These are phyloP conservation scores for Rhyacichthys aspro DNA, from an alignment of 2,797 vertebrate species.

Conservation along the genomic window DNA sequence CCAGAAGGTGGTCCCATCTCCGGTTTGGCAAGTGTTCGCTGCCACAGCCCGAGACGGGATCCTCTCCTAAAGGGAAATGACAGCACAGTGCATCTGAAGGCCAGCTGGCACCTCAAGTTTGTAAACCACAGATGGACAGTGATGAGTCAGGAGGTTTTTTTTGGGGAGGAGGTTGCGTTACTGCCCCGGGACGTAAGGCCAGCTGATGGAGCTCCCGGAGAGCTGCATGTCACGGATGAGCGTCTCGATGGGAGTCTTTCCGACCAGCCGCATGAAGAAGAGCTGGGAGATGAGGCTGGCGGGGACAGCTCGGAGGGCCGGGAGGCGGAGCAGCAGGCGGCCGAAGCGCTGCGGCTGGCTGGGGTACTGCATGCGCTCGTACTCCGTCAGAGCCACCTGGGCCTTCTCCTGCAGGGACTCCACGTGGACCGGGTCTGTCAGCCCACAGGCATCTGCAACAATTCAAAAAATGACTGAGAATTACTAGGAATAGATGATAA, in stretches of 20 bases:
- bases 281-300: slow-evolving; percentile 94
- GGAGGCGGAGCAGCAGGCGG: slow-evolving; percentile 88
- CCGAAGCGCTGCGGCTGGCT: slow-evolving; percentile 93
- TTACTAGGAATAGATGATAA: too few species aligned
- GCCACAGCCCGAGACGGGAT: slow-evolving; percentile 54
- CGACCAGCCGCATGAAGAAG: slow-evolving; percentile 96
- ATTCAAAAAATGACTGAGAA: too few species aligned
- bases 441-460: slow-evolving; percentile 88
- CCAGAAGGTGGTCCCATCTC: slow-evolving; percentile 55
- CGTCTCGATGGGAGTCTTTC: slow-evolving; percentile 95
- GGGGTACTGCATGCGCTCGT: slow-evolving; percentile 90
- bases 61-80: slow-evolving; percentile 43
- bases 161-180: slow-evolving; percentile 75
- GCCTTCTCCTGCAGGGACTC: slow-evolving; percentile 95
- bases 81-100: slow-evolving; percentile 55
- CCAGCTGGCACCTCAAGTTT: slow-evolving; percentile 64
- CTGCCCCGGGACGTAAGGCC: slow-evolving; percentile 91
- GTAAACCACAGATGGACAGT: slow-evolving; percentile 67
- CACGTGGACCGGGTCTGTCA: slow-evolving; percentile 90
- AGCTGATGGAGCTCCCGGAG: slow-evolving; percentile 93
- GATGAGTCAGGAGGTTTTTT: slow-evolving; percentile 71
- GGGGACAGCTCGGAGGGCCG: slow-evolving; percentile 89
- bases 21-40: slow-evolving; percentile 43
- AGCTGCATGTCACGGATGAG: slow-evolving; percentile 97
- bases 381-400: slow-evolving; percentile 93